Conservation (phyloP, 2,888 invertebrate genomes). For the Rosalia funebris region DNA sequence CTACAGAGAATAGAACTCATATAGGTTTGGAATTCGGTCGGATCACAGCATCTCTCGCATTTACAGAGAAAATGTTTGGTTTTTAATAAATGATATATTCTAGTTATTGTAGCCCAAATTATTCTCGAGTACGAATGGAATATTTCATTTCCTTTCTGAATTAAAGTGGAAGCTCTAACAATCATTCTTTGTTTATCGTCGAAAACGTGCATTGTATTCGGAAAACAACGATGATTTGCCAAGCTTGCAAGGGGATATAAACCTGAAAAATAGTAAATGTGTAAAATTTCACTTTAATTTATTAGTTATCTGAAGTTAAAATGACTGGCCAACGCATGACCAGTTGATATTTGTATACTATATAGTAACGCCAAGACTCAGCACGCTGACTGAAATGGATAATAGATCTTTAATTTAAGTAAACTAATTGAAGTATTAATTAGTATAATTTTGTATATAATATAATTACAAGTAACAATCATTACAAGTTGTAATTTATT, state of each 20-base stretch:
- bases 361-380: too few relatives aligned
- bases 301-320: too few relatives aligned
- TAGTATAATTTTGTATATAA: too few relatives aligned
- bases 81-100: conserved; percentile 70
- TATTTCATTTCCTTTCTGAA: conserved; percentile 71
- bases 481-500: too few relatives aligned
- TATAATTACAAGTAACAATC: too few relatives aligned
- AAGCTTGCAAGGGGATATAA: conserved; percentile 75
- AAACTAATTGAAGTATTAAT: too few relatives aligned
- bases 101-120: conserved; percentile 75
- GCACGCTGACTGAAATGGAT: too few relatives aligned
- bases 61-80: conserved; percentile 77
- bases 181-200: conserved; percentile 69
- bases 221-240: conserved; percentile 76
- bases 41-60: conserved; percentile 74
- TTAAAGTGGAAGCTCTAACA: conserved; percentile 70
- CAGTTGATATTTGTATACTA: too few relatives aligned
- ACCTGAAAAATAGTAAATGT: conserved; percentile 66
- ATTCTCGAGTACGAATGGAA: conserved; percentile 74
- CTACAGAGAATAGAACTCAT: conserved; percentile 57
- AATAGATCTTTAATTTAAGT: too few relatives aligned
- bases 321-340: too few relatives aligned
- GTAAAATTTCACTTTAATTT: too few relatives aligned
- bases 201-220: conserved; percentile 74
- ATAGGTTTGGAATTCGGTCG: conserved; percentile 70